Conservation (phyloP, 2,888 invertebrate species). For the Drosophila paracracens region DNA sequence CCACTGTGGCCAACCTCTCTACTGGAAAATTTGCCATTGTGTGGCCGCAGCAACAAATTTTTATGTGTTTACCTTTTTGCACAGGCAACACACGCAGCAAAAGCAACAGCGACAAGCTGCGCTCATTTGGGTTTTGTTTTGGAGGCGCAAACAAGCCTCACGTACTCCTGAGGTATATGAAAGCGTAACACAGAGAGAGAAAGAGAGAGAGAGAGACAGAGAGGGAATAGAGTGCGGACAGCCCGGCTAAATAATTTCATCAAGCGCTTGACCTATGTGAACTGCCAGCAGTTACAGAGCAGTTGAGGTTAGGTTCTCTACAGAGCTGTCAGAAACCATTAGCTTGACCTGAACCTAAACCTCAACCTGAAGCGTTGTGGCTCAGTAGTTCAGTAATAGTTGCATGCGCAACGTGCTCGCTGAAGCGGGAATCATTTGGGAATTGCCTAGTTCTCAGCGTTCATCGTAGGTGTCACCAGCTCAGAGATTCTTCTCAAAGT, state of each 20-base stretch:
- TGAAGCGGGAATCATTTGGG: constrained; percentile 7
- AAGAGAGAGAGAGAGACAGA: background rate
- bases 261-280: constrained; percentile 52
- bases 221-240: background rate
- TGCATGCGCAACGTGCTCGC: constrained; percentile 10
- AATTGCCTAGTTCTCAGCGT: constrained; percentile 20
- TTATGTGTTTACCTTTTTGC: constrained; percentile 74
- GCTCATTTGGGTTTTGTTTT: constrained; percentile 52
- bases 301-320: constrained; percentile 2
- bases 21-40: constrained; percentile 26
- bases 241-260: constrained; percentile 40
- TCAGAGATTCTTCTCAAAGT: constrained; percentile 14
- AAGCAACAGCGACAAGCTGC: constrained; percentile 13
- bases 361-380: background rate
- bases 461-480: constrained; percentile 15
- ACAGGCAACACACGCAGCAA: constrained; percentile 50
- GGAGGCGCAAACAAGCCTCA: constrained; percentile 19
- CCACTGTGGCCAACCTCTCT: constrained; percentile 30
- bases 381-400: background rate
- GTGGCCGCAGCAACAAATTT: constrained; percentile 71
- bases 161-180: constrained; percentile 1
- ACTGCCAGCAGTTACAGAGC: constrained; percentile 7
- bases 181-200: background rate
- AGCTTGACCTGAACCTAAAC: constrained; percentile 35
- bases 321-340: constrained; percentile 35